Conservation (phyloP, 1,140 invertebrate species). For the Berghia stephanieae region DNA sequence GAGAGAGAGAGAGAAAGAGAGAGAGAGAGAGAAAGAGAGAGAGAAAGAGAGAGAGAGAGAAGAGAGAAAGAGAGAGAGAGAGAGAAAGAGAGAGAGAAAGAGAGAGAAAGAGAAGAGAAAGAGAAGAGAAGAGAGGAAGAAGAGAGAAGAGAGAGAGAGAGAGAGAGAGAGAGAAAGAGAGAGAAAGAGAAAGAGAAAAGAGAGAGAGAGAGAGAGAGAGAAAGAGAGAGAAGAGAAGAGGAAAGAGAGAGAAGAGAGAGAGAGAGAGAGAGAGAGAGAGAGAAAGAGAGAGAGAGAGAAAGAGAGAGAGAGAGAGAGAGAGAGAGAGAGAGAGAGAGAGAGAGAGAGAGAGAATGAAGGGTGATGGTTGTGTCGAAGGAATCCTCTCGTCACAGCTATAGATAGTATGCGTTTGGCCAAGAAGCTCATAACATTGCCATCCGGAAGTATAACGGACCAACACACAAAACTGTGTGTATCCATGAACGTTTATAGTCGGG, state of each 20-base stretch:
- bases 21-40: not conserved
- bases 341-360: too few species aligned
- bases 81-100: not conserved
- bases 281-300: not conserved
- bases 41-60: not conserved
- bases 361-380: too few species aligned
- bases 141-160: slow-evolving; percentile 5
- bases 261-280: not conserved
- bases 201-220: slow-evolving; percentile 16
- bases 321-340: slow-evolving; percentile 12
- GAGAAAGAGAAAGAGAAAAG: not conserved
- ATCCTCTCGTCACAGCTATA: too few species aligned
- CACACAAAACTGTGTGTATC: too few species aligned
- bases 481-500: too few species aligned
- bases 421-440: too few species aligned
- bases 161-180: slow-evolving; percentile 10
- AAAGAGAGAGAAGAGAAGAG: not conserved
- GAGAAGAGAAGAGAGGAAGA: not conserved
- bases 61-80: not conserved
- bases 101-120: not conserved
- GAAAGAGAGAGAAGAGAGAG: not conserved
- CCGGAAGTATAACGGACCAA: too few species aligned
- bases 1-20: not conserved
- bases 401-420: too few species aligned
- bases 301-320: not conserved